phyloP scores from a whole-genome alignment of 2,113 vertebrate genomes.

The Poicephalus gulielmi region DNA sequence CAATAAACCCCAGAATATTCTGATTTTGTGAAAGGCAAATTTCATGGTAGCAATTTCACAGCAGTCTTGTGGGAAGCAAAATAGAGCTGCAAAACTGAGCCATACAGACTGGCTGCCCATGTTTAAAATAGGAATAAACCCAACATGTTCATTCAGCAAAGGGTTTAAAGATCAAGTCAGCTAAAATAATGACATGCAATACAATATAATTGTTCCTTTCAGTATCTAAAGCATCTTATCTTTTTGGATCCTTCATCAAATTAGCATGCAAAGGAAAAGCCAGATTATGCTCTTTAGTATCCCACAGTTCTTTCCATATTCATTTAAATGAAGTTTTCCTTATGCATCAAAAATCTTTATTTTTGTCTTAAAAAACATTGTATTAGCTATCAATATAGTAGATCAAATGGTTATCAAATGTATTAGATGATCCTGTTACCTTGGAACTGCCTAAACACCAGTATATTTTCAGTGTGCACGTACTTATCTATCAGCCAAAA shows the following conservation, averaged over 20 bases:
- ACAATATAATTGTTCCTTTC: not conserved
- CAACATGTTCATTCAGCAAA: not conserved
- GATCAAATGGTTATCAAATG: not conserved
- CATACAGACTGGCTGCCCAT: not conserved
- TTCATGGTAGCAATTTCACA: not conserved
- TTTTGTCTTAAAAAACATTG: not conserved
- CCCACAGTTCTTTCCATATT: not conserved
- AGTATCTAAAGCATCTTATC: not conserved
- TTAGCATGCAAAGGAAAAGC: not conserved
- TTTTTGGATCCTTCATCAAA: not conserved
- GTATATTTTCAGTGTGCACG: not conserved
- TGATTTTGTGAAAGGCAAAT: not conserved
- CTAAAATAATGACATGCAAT: not conserved
- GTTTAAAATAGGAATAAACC: not conserved
- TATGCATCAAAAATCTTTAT: not conserved
- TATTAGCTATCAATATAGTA: not conserved
- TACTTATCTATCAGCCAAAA: not conserved
- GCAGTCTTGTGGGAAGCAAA: not conserved
- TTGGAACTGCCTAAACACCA: not conserved
- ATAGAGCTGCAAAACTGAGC: not conserved
- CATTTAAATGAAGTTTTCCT: not conserved
- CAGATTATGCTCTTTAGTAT: not conserved
- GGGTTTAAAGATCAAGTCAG: not conserved
- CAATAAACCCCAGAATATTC: not conserved
- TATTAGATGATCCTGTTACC: not conserved